Conservation (phyloP, 1,140 invertebrate species). For the Drosophila miranda region DNA sequence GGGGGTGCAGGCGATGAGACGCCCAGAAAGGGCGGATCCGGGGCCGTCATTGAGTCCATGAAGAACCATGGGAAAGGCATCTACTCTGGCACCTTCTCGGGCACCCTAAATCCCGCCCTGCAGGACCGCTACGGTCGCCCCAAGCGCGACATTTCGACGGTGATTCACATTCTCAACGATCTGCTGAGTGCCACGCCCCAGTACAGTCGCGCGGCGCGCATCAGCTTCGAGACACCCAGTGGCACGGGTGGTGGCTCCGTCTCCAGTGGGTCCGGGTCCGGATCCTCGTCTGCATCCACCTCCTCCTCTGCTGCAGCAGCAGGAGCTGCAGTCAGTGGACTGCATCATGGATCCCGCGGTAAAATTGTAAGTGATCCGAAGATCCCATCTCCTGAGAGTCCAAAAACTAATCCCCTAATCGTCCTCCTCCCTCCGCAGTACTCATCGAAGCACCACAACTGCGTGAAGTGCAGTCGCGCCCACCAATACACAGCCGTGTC, state of each 20-base stretch:
- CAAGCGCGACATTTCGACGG: conserved; percentile 95
- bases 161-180: conserved; percentile 97
- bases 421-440: conserved; percentile 33
- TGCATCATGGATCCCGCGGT: conserved; percentile 50
- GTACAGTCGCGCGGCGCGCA: conserved; percentile 82
- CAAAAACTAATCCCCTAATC: too few species aligned
- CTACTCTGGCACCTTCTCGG: conserved; percentile 92
- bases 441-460: conserved; percentile 65
- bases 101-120: conserved; percentile 95
- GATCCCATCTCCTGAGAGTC: not conserved
- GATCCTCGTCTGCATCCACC: conserved; percentile 7
- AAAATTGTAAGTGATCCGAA: conserved; percentile 48
- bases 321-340: conserved; percentile 14
- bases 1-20: conserved; percentile 78
- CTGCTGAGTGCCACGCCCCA: conserved; percentile 92
- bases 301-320: not conserved
- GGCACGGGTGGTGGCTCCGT: conserved; percentile 50
- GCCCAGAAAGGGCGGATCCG: conserved; percentile 85
- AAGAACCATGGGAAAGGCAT: conserved; percentile 96
- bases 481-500: conserved; percentile 35
- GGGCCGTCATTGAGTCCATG: conserved; percentile 96
- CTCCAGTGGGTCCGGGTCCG: conserved; percentile 13
- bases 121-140: conserved; percentile 95
- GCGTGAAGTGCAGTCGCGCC: conserved; percentile 66
- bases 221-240: conserved; percentile 82